phyloP scores from a whole-genome alignment of 2,888 invertebrate genomes.

The Zaprionus bogoriensis region DNA sequence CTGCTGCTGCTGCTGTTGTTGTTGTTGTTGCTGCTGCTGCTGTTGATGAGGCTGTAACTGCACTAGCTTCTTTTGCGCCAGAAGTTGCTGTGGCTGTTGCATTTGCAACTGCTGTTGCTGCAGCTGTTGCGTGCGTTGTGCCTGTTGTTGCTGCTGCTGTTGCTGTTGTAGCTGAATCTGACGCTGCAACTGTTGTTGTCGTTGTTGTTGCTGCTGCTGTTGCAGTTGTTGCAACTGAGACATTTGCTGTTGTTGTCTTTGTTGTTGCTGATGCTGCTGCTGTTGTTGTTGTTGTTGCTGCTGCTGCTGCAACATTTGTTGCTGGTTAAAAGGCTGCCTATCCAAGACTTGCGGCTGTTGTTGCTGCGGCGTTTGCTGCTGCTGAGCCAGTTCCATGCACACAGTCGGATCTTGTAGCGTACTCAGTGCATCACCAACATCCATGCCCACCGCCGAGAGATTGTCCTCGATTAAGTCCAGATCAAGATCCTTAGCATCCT shows the following conservation, averaged over 20 bases:
- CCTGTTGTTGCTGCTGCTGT: slow-evolving; percentile 51
- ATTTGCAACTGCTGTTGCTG: slow-evolving; percentile 45
- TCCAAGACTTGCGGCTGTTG: slow-evolving; percentile 57
- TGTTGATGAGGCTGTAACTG: slow-evolving; percentile 39
- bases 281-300: slow-evolving; percentile 45
- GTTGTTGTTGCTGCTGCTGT: slow-evolving; percentile 47
- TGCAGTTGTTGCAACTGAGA: slow-evolving; percentile 43
- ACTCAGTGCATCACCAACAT: slow-evolving; percentile 68
- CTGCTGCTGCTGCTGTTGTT: slow-evolving; percentile 33
- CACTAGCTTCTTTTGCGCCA: slow-evolving; percentile 36
- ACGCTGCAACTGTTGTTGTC: slow-evolving; percentile 30
- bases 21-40: slow-evolving; percentile 27
- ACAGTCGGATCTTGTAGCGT: slow-evolving; percentile 56
- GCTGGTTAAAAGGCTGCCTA: slow-evolving; percentile 46
- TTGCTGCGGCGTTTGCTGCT: slow-evolving; percentile 45
- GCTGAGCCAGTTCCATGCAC: slow-evolving; percentile 45
- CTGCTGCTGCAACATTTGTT: slow-evolving; percentile 33
- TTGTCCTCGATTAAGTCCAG: slow-evolving; percentile 83
- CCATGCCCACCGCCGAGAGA: slow-evolving; percentile 82
- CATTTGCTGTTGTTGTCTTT: slow-evolving; percentile 30
- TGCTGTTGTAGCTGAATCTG: slow-evolving; percentile 32
- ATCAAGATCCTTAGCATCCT: slow-evolving; percentile 82
- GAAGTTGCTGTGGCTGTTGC: slow-evolving; percentile 46
- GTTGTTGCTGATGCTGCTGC: slow-evolving; percentile 30
- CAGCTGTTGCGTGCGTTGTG: slow-evolving; percentile 28